phyloP scores from a whole-genome alignment of 2,888 invertebrate species.

The Craniophora ligustri region DNA sequence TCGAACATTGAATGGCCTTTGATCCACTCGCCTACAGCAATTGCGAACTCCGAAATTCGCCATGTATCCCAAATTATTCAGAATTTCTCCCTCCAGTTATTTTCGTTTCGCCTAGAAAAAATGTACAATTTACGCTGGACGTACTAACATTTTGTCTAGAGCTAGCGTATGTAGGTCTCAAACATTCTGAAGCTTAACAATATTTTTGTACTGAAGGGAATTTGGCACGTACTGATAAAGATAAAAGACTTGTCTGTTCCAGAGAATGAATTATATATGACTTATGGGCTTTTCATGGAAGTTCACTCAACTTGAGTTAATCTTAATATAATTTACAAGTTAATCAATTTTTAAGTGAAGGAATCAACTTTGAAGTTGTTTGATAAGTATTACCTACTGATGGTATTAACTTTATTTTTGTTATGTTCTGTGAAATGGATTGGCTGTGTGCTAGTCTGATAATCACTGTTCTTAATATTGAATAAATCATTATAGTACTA shows the following conservation, averaged over 20 bases:
- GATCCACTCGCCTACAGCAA: conserved; percentile 10
- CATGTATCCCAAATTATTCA: conserved; percentile 10
- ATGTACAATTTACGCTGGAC: background rate
- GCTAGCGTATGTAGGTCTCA: background rate
- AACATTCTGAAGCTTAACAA: background rate
- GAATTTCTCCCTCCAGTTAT: conserved; percentile 1
- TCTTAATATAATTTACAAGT: background rate
- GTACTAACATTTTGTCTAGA: background rate
- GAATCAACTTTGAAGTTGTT: no score
- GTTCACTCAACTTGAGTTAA: background rate
- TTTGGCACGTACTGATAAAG: conserved; percentile 5
- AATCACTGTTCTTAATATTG: no score
- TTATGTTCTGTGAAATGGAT: no score
- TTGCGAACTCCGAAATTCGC: conserved; percentile 9
- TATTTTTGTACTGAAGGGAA: background rate
- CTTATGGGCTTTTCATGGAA: background rate
- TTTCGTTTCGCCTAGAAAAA: conserved; percentile 14
- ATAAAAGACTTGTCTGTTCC: conserved; percentile 3
- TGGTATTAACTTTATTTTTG: no score
- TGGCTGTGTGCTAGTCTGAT: no score
- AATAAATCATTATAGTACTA: no score
- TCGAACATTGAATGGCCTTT: conserved; percentile 13
- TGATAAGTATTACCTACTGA: no score
- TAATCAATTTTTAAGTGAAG: background rate
- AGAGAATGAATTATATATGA: background rate